Conservation (phyloP, 1,140 invertebrate species). For the Lethrus apterus region DNA sequence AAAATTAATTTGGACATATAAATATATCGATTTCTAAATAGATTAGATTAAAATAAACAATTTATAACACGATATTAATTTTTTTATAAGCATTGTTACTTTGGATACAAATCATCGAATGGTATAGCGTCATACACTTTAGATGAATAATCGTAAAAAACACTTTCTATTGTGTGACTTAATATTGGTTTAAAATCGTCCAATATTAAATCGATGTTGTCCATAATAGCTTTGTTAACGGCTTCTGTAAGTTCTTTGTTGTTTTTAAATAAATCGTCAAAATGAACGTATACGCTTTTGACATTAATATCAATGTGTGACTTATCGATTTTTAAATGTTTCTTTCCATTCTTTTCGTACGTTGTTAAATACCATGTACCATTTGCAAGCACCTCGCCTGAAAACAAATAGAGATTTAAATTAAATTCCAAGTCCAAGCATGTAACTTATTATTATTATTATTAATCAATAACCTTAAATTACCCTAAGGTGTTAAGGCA, state of each 20-base stretch:
- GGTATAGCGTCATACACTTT: neutral
- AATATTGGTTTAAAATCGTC: slow-evolving; percentile 10
- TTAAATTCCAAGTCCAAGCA: too few relatives aligned
- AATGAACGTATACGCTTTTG: slow-evolving; percentile 1
- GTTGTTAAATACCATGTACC: neutral
- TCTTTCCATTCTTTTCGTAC: neutral
- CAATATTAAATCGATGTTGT: slow-evolving; percentile 6
- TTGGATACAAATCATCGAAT: slow-evolving; percentile 4
- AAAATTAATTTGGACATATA: neutral
- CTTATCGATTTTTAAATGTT: slow-evolving; percentile 1
- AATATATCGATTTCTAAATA: too few relatives aligned
- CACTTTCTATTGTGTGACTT: neutral
- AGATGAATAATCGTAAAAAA: neutral
- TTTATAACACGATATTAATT: neutral
- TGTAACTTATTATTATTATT: neutral
- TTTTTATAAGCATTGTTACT: neutral
- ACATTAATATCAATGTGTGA: neutral
- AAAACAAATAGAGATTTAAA: too few relatives aligned
- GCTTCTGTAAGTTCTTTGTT: slow-evolving; percentile 2
- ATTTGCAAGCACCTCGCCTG: slow-evolving; percentile 2
- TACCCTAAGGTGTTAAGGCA: too few relatives aligned
- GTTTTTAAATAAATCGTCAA: slow-evolving; percentile 1
- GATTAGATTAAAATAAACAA: too few relatives aligned
- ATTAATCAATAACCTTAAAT: neutral
- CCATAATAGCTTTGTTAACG: slow-evolving; percentile 9